Percentiles rank a stretch among this genome's conserved stretches.
These are phyloP conservation scores for Etheostoma spectabile DNA, from an alignment of 2,113 vertebrate species.

Conservation along the genomic window DNA sequence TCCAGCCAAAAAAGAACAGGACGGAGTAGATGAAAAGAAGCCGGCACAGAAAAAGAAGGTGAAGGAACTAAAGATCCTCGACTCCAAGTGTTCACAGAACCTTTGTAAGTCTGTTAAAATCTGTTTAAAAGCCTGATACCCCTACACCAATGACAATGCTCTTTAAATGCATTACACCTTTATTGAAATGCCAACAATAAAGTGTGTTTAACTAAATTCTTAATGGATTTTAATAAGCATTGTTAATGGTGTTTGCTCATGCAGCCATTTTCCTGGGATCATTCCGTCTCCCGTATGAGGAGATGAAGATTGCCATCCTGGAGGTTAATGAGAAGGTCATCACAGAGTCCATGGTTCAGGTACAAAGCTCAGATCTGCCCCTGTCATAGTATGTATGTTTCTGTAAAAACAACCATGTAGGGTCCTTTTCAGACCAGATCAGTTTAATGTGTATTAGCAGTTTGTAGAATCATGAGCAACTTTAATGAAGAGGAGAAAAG, in stretches of 20 bases:
- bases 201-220: not conserved
- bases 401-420: not conserved
- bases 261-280: conserved; percentile 91
- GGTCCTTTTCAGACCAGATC: not conserved
- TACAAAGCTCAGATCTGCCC: conserved; percentile 43
- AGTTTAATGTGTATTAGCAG: not conserved
- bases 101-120: conserved; percentile 84
- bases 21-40: conserved; percentile 87
- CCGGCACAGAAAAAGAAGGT: conserved; percentile 88
- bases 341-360: conserved; percentile 88
- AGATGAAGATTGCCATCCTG: conserved; percentile 88
- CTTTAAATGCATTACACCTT: not conserved
- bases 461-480: not conserved
- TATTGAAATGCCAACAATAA: not conserved
- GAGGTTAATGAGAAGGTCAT: conserved; percentile 88
- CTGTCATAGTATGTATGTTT: not conserved
- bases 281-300: conserved; percentile 88
- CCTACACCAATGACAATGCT: not conserved
- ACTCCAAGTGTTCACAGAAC: conserved; percentile 87
- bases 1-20: conserved; percentile 88
- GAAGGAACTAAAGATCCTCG: conserved; percentile 90
- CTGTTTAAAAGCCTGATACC: not conserved
- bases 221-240: not conserved
- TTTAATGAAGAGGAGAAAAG: not conserved
- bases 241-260: conserved; percentile 21